Percentiles rank a stretch among this genome's conserved stretches.
Evolutionary conservation across 1,140 invertebrate genomes (phyloP).

Genomic region (Drosophila kanapiae): DNA sequence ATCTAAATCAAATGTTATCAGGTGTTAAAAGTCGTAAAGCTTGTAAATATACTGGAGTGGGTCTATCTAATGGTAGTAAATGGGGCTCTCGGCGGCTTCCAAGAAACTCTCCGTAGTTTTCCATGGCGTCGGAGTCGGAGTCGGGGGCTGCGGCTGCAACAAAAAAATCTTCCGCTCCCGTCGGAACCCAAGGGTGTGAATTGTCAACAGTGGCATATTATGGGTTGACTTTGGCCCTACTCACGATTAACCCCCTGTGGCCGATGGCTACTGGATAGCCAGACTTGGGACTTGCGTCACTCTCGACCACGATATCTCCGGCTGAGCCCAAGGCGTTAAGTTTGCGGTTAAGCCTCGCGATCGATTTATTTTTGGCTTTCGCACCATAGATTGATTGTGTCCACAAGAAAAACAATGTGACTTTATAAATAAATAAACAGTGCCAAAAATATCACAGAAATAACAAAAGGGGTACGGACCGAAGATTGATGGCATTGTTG

Average conservation of each 20-base stretch:
- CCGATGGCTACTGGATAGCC: constrained; percentile 12
- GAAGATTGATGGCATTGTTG: constrained; percentile 67
- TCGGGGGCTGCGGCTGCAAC: not conserved
- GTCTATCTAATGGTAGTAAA: constrained; percentile 36
- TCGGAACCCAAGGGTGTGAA: constrained; percentile 43
- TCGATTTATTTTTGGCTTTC: constrained; percentile 73
- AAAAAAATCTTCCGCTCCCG: constrained; percentile 55
- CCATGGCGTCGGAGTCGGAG: constrained; percentile 43
- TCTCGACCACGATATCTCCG: constrained; percentile 59
- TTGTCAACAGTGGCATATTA: constrained; percentile 32
- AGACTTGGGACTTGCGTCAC: constrained; percentile 71
- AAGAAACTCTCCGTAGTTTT: constrained; percentile 60
- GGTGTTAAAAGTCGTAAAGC: constrained; percentile 74
- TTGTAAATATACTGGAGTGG: constrained; percentile 40
- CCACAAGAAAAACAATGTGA: constrained; percentile 40
- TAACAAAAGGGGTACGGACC: constrained; percentile 59
- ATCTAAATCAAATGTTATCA: constrained; percentile 78
- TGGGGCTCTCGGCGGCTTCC: constrained; percentile 30
- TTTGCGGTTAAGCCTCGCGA: constrained; percentile 44
- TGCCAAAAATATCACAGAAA: constrained; percentile 76
- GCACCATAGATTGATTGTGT: constrained; percentile 59
- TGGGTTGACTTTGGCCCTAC: constrained; percentile 27
- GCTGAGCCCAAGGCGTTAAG: constrained; percentile 50
- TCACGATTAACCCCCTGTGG: constrained; percentile 41
- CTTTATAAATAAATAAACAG: constrained; percentile 74